phyloP scores from a whole-genome alignment of 2,888 invertebrate genomes.

The Drosophila fungiperda region DNA sequence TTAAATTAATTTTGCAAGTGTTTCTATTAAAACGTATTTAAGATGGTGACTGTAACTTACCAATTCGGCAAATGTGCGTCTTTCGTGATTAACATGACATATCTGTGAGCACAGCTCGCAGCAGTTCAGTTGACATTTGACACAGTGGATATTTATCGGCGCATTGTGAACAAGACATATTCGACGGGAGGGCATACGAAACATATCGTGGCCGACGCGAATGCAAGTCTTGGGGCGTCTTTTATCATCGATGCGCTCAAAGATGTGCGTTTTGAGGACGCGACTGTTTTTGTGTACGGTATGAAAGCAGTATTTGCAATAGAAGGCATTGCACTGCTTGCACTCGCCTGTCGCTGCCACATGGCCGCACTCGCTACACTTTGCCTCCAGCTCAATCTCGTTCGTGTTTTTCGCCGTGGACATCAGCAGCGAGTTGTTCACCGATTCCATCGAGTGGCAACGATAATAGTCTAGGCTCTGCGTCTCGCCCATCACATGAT shows the following conservation, averaged over 20 bases:
- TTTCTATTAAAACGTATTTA: not conserved
- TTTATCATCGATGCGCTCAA: conserved; percentile 23
- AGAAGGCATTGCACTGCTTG: conserved; percentile 77
- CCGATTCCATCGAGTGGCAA: conserved; percentile 41
- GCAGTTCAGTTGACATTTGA: conserved; percentile 13
- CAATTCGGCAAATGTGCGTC: conserved; percentile 13
- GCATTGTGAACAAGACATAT: conserved; percentile 64
- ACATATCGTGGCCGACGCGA: conserved; percentile 37
- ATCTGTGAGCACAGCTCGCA: conserved; percentile 64
- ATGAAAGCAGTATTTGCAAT: conserved; percentile 79
- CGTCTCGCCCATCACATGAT: conserved; percentile 74
- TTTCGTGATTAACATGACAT: conserved; percentile 64
- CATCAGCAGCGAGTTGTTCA: conserved; percentile 48
- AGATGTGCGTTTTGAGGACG: conserved; percentile 74
- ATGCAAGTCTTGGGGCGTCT: not conserved
- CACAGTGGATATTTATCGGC: conserved; percentile 63
- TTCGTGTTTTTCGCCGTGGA: not conserved
- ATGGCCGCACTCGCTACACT: conserved; percentile 79
- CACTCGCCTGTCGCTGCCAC: conserved; percentile 69
- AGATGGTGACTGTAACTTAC: conserved; percentile 29
- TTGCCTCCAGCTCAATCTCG: conserved; percentile 39
- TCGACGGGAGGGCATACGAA: conserved; percentile 45
- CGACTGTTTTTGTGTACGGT: conserved; percentile 76
- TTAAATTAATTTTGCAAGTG: not conserved
- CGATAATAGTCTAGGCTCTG: conserved; percentile 51